phyloP scores from a whole-genome alignment of 2,888 invertebrate genomes.

The Dexiosoma caninum region DNA sequence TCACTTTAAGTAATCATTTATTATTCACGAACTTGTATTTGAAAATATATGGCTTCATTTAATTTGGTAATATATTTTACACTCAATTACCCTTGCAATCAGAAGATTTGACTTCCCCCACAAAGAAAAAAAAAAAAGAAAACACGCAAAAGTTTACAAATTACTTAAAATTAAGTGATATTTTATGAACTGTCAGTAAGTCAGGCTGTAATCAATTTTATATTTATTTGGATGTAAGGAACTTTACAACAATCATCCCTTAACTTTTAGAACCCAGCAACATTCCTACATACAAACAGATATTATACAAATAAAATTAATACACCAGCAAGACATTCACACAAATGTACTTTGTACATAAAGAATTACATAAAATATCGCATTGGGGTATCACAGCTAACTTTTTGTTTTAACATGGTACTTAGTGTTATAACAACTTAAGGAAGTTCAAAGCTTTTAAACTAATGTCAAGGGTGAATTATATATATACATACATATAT shows the following conservation, averaged over 20 bases:
- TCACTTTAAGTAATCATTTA: no score
- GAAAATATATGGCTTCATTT: constrained; percentile 20
- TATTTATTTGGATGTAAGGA: constrained; percentile 67
- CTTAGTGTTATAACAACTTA: constrained; percentile 33
- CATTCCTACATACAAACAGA: no score
- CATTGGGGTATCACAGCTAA: background rate
- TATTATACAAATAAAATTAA: background rate
- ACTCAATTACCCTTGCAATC: constrained; percentile 48
- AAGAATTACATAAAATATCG: background rate
- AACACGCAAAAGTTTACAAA: constrained; percentile 49
- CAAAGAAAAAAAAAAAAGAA: constrained; percentile 6
- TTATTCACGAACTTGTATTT: no score
- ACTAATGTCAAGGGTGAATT: constrained; percentile 43
- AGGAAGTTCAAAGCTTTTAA: constrained; percentile 23
- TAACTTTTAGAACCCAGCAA: background rate
- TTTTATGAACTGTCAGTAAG: constrained; percentile 64
- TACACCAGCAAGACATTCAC: no score
- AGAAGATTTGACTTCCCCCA: constrained; percentile 22
- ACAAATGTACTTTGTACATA: background rate
- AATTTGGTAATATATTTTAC: constrained; percentile 39
- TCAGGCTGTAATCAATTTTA: constrained; percentile 50
- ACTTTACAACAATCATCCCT: constrained; percentile 65
- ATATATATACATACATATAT: background rate
- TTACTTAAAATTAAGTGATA: constrained; percentile 63
- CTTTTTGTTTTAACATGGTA: constrained; percentile 30